Percentiles rank a stretch among this genome's conserved stretches.
Conservation (phyloP, 2,797 vertebrate genomes). For the Tympanoctomys barrerae region DNA sequence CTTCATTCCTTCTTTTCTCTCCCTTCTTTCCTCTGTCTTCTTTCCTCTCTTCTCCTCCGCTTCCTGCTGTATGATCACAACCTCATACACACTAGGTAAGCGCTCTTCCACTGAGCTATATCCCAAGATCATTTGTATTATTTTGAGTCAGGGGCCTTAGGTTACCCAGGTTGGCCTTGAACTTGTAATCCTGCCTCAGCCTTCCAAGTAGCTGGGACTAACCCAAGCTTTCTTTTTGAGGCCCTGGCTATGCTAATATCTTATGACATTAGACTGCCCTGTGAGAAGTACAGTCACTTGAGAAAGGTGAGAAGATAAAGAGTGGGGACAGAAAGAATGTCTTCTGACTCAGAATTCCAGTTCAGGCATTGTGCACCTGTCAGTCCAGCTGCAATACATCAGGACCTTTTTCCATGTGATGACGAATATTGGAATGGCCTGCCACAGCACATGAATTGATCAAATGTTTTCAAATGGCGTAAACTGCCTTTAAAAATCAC, state of each 20-base stretch:
- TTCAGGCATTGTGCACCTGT: neutral
- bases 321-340: neutral
- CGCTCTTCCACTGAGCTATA: neutral
- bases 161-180: neutral
- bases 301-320: neutral
- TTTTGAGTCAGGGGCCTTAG: neutral
- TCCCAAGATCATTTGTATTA: neutral
- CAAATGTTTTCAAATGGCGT: neutral
- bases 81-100: neutral
- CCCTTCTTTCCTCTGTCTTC: neutral
- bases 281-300: neutral
- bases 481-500: neutral
- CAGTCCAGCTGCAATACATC: neutral
- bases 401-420: neutral
- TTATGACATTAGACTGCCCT: neutral
- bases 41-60: neutral
- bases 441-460: neutral
- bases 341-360: neutral
- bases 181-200: neutral
- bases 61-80: neutral
- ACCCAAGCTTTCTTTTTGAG: neutral
- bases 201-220: neutral
- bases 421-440: neutral
- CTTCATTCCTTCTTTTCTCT: rapidly evolving
- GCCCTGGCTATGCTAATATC: neutral